A percentile compares a stretch with the other conserved stretches of the same genome.
Conservation (phyloP, 2,888 invertebrate species). For the Aricia artaxerxes region DNA sequence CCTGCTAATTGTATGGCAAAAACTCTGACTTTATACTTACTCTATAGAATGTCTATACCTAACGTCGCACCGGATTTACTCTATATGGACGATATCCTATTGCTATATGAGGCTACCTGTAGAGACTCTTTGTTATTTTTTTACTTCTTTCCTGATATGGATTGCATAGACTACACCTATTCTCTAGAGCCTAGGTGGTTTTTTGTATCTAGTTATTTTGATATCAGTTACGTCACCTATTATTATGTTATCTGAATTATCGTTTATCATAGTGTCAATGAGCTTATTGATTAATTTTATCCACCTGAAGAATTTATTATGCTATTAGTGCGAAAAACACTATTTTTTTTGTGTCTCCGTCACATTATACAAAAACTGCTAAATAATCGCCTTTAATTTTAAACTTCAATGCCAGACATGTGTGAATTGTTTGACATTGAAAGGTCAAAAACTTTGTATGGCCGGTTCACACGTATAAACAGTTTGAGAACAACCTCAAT, state of each 20-base stretch:
- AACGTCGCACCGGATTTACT: background rate
- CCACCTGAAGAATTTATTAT: constrained; percentile 5
- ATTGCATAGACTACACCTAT: background rate
- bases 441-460: constrained; percentile 9
- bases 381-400: constrained; percentile 7
- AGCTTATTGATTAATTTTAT: constrained; percentile 10
- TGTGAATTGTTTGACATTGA: constrained; percentile 28
- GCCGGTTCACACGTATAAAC: background rate
- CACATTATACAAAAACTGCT: background rate
- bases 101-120: background rate
- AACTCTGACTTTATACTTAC: constrained; percentile 20
- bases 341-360: background rate
- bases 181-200: background rate
- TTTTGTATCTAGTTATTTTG: background rate
- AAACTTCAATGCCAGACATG: constrained; percentile 20
- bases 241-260: background rate
- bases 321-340: background rate
- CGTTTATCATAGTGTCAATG: constrained; percentile 4
- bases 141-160: background rate
- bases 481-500: background rate
- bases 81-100: background rate
- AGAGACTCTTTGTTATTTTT: background rate
- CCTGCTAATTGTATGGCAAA: constrained; percentile 44
- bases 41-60: background rate
- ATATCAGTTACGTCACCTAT: background rate